phyloP scores from a whole-genome alignment of 1,140 invertebrate species.

The Melitaea cinxia region DNA sequence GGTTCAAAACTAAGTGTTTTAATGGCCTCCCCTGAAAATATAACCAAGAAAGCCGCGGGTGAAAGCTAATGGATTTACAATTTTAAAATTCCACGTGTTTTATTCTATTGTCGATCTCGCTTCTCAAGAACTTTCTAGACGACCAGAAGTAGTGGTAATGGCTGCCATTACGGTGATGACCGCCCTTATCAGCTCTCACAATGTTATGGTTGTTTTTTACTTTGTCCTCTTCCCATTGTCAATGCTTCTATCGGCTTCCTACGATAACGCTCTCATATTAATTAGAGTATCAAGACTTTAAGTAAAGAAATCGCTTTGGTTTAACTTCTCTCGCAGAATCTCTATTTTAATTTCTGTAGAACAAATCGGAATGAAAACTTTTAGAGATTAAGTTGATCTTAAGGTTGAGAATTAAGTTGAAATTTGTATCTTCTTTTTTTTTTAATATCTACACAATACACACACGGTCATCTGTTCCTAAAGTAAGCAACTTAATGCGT shows the following conservation, averaged over 20 bases:
- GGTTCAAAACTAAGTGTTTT: too few species aligned
- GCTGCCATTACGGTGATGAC: conserved; percentile 38
- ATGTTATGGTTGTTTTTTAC: conserved; percentile 13
- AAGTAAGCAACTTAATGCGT: too few species aligned
- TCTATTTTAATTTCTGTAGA: not conserved
- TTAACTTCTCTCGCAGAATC: not conserved
- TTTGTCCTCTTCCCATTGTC: conserved; percentile 21
- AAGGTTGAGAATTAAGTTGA: not conserved
- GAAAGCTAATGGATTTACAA: too few species aligned
- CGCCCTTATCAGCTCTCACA: conserved; percentile 32
- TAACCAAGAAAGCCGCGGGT: too few species aligned
- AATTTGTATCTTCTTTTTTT: not conserved
- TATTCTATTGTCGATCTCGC: not conserved
- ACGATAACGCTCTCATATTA: conserved; percentile 10
- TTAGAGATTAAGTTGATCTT: not conserved
- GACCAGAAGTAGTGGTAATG: conserved; percentile 17
- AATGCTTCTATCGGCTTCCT: conserved; percentile 26
- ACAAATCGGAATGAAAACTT: not conserved
- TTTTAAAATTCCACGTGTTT: too few species aligned
- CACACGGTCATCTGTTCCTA: too few species aligned
- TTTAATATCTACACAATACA: too few species aligned
- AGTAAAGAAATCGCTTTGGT: not conserved
- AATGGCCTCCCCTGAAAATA: too few species aligned
- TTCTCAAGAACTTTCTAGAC: not conserved
- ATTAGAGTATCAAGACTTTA: not conserved